Base-by-base conservation (phyloP, 1,140 invertebrate genomes). In the Xylocopa sonorina region DNA sequence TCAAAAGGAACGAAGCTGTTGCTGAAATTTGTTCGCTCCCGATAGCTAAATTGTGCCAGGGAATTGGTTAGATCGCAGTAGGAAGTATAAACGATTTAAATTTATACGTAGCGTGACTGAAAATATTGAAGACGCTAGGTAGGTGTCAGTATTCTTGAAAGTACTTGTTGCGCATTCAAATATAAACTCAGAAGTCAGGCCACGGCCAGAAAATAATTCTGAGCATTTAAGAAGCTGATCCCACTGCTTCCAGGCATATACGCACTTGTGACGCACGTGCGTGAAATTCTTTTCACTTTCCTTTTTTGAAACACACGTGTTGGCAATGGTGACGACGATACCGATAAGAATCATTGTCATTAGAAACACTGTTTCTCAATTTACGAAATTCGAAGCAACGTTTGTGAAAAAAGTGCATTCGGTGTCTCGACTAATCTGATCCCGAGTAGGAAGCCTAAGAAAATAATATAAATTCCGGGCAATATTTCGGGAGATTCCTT, bases 171-270 rank as follows among this genome's bases (percentile, higher is more conserved):
- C 50, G 80, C 68, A 85, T 77, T 86, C 80, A 64, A 78, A 84
- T 84, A 80, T 86, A 86, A 81, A 78, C 83, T 63, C n/a, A 46
- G 69, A 77, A 81, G 84, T 83, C 87, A 88, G 83, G 87, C 84
- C 87, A 85, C 53, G 62, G 27, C 74, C 80, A 83, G 78, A 88
- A 88, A 88, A 88, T 88, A 88, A 87, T 87, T 76, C 51, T 55
- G 50, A 68, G 60, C 75, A 80, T 88, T 88, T 87, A 64, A 78
- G 78, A 60, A 80, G 81, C 67, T 66, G 69, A 86, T n/a, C 55
- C 71, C 72, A 55, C 76, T 58, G 78, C 58, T 80, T 78, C 73
- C 68, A 75, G 62, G 75, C 32, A 62, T 57, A 77, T 69, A 76
- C 50, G 41, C 76, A 51, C 58, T 57, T n/a, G 29, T 78, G 72